A percentile compares a stretch with the other conserved stretches of the same genome.
Conservation (phyloP, 2,113 vertebrate species). For the Casuarius casuarius region DNA sequence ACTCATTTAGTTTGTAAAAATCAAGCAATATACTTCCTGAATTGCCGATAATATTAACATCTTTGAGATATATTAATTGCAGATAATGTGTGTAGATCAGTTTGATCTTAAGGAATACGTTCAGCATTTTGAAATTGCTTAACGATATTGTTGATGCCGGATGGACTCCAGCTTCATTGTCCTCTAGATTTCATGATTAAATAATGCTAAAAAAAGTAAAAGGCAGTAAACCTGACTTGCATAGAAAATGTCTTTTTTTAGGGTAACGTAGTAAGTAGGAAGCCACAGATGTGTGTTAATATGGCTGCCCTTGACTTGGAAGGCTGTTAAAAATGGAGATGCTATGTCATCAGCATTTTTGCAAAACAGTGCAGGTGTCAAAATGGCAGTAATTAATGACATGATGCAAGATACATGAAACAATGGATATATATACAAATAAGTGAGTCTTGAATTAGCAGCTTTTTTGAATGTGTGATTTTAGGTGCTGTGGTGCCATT, state of each 20-base stretch:
- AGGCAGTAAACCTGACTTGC: not conserved
- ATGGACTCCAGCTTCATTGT: not conserved
- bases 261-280: not conserved
- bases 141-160: not conserved
- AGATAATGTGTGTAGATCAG: not conserved
- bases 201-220: not conserved
- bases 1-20: not conserved
- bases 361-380: not conserved
- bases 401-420: not conserved
- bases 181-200: not conserved
- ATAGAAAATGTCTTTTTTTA: not conserved
- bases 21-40: not conserved
- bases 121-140: not conserved
- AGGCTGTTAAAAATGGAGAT: not conserved
- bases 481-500: not conserved
- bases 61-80: not conserved
- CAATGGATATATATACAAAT: not conserved
- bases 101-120: not conserved
- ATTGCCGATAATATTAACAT: not conserved
- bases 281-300: not conserved
- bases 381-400: not conserved
- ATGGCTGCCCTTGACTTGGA: not conserved
- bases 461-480: not conserved
- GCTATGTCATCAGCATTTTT: not conserved
- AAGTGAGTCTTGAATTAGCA: not conserved